phyloP scores from a whole-genome alignment of 2,888 invertebrate species.

The Bibio marci region DNA sequence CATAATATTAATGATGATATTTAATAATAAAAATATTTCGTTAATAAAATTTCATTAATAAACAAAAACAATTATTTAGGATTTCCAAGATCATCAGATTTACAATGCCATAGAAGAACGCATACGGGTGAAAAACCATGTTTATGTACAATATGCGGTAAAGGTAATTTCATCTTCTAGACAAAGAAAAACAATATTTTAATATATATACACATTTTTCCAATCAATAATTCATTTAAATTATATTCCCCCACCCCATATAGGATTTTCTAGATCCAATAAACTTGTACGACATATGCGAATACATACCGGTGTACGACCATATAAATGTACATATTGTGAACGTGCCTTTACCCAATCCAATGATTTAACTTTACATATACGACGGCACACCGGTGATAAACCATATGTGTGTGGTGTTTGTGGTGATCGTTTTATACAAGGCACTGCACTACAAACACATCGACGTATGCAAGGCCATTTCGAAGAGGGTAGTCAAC shows the following conservation, averaged over 20 bases:
- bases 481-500: conserved; percentile 14
- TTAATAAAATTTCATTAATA: conserved; percentile 16
- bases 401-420: conserved; percentile 34
- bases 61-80: too few species aligned
- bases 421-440: conserved; percentile 50
- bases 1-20: too few species aligned
- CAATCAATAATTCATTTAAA: too few species aligned
- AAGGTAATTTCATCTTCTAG: too few species aligned
- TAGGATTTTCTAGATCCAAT: conserved; percentile 41
- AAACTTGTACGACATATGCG: conserved; percentile 44
- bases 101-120: conserved; percentile 40
- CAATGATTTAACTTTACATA: conserved; percentile 50
- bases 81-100: conserved; percentile 42
- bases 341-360: conserved; percentile 45
- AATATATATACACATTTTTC: too few species aligned
- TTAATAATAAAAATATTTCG: conserved; percentile 1
- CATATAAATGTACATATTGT: conserved; percentile 39
- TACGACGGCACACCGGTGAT: conserved; percentile 51
- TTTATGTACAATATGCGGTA: conserved; percentile 21
- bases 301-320: conserved; percentile 33
- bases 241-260: too few species aligned
- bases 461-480: conserved; percentile 45
- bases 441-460: conserved; percentile 42
- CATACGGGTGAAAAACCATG: conserved; percentile 45
- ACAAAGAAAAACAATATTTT: too few species aligned